Conservation (phyloP, 2,113 vertebrate genomes). For the Cyphomyrus discorhynchus region DNA sequence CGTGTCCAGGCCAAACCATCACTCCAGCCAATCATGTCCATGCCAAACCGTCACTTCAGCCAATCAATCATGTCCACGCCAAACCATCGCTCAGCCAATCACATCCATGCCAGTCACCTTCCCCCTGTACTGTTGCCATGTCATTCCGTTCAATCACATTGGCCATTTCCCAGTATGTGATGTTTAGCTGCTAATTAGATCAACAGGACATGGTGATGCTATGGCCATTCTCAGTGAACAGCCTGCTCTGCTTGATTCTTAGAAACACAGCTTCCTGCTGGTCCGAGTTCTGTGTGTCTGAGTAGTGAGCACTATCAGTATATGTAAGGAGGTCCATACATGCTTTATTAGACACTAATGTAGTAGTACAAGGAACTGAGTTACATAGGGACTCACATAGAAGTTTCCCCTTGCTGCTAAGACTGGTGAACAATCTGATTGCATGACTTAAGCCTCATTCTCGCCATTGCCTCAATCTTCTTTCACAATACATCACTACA, state of each 20-base stretch:
- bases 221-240: not conserved
- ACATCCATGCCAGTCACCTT: conserved; percentile 43
- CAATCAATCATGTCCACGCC: not conserved
- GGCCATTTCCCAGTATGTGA: not conserved
- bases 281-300: not conserved
- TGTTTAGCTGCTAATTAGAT: not conserved
- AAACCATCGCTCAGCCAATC: conserved; percentile 49
- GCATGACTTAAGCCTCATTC: not conserved
- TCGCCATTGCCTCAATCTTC: not conserved
- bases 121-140: not conserved
- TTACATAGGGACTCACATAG: not conserved
- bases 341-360: not conserved
- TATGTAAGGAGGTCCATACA: not conserved
- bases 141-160: not conserved
- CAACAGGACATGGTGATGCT: not conserved
- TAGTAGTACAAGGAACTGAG: not conserved
- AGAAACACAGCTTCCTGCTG: not conserved
- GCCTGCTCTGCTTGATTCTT: not conserved
- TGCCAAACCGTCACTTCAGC: conserved; percentile 45
- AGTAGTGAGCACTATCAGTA: not conserved
- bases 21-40: conserved; percentile 58
- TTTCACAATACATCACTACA: not conserved
- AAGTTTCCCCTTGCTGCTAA: not conserved
- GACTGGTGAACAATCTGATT: not conserved
- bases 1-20: conserved; percentile 53